Base-by-base conservation (phyloP, 2,797 vertebrate genomes). In the Columba guinea region DNA sequence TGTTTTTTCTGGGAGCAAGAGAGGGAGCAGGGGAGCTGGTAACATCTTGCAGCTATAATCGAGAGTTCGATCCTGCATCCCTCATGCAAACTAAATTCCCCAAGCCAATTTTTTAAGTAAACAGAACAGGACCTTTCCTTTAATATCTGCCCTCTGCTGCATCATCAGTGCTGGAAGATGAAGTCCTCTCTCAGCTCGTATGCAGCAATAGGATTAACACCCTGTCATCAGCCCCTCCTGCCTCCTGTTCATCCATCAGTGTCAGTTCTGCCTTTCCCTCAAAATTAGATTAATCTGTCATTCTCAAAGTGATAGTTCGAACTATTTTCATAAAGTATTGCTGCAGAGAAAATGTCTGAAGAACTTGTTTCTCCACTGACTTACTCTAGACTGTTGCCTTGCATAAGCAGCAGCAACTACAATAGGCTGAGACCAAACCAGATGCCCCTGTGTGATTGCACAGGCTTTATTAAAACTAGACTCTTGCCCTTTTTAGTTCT, bases 201-300 rank as follows among this genome's bases (percentile, higher is more conserved):
- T 48, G 64, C 76, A 62, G 44, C 81, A 88, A 79, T 75, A 83
- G 78, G 65, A 85, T 96, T 92, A 92, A 78, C 71, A 62, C 26
- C 65, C 3, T 74, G 70, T 60, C 83, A 37, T 46, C 78, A 89
- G 84, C 51, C 75, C 78, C 64, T 85, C 49, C 68, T 77, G 74
- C 34, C 0, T 0, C 71, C 13, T 91, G 1, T 58, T 95, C 93
- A 94, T 96, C 84, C 77, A 48, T 92, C 94, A 95, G 56, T 86
- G 86, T 94, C 73, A 84, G 37, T 69, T 87, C 89, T 84, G 79
- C 68, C 89, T 93, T 71, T 58, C 71, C 52, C 62, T 30, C 17
- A 21, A 77, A 65, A 91, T 91, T 89, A 95, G 88, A 87, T 91
- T 85, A 92, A 76, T 85, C 76, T 94, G 87, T 80, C 85, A 78